Evolutionary conservation across 2,888 invertebrate species (phyloP), one percentile per base, ranked within the genome.

Genomic region (Arctia plantaginis): DNA sequence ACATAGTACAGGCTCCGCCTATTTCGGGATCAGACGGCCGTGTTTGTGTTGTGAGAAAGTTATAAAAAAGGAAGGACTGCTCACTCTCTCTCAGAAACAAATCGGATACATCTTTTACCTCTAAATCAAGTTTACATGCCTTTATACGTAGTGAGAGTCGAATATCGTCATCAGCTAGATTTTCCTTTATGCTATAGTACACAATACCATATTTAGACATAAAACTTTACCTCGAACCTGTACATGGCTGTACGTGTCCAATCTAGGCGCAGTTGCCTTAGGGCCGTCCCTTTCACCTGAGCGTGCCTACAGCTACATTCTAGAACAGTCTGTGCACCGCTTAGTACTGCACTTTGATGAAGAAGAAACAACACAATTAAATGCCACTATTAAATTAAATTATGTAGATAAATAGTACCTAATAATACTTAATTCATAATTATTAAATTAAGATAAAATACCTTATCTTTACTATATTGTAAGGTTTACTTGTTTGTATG

Each of bases 221-320:
- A 66, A 47, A 20, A 71, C 66, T 71, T 66, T n/a, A 39, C 47
- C 51, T n/a, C 39, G 2, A 20, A 69, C 55, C 74, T 75, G 82
- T 82, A 80, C 80, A 23, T 41, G 35, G 33, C 20, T 23, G 39
- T 75, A 76, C 83, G 85, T 80, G 85, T 79, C 82, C 79, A 74
- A 81, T 78, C 77, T 73, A 80, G 77, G 78, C 80, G 59, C 70
- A 70, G 81, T 39, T 72, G 77, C 75, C 78, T 74, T 75, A 84
- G 85, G 90, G 91, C 90, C 89, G 87, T 91, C 90, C 93, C 93
- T 93, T 92, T 93, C 93, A 93, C 93, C 91, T 87, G 88, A 86
- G 88, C 87, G 79, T 78, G 80, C 82, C 75, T 69, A 72, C 72
- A 74, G 10, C n/a, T 55, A 84, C 87, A 86, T 87, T 88, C 88